Evolutionary conservation across 2,888 invertebrate species (phyloP).

Genomic region (Proisotoma minuta): DNA sequence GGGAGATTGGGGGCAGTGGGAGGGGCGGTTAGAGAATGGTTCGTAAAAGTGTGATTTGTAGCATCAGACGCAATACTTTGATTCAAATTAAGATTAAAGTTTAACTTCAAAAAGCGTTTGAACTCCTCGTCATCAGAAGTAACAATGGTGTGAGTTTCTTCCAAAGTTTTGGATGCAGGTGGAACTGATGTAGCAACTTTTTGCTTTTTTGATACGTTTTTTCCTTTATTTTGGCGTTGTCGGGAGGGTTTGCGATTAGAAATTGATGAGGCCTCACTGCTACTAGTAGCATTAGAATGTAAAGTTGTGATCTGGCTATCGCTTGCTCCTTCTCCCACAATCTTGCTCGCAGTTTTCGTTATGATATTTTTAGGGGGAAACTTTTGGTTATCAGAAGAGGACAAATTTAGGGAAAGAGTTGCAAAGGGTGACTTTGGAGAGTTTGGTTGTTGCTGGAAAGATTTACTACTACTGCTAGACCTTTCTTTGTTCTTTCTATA

Average conservation of each 20-base stretch:
- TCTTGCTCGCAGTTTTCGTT: constrained; percentile 6
- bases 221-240: constrained; percentile 31
- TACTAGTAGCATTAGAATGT: not conserved
- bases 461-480: not conserved
- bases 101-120: constrained; percentile 27
- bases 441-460: not conserved
- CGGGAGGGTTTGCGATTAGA: constrained; percentile 18
- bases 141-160: constrained; percentile 32
- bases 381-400: not conserved
- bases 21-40: not conserved
- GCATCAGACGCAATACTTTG: constrained; percentile 12
- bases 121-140: constrained; percentile 41
- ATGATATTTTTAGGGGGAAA: constrained; percentile 18
- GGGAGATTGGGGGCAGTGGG: not conserved
- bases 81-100: constrained; percentile 25
- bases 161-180: constrained; percentile 2
- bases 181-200: constrained; percentile 37
- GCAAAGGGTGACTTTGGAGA: not conserved
- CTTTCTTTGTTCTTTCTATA: constrained; percentile 3
- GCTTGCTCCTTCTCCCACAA: constrained; percentile 7
- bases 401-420: not conserved
- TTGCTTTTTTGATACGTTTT: constrained; percentile 38
- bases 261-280: constrained; percentile 8
- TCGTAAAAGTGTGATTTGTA: not conserved
- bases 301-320: not conserved